A percentile compares a stretch with the other conserved stretches of the same genome.
phyloP scores from a whole-genome alignment of 2,113 vertebrate genomes.

The Corythoichthys haematopterus region DNA sequence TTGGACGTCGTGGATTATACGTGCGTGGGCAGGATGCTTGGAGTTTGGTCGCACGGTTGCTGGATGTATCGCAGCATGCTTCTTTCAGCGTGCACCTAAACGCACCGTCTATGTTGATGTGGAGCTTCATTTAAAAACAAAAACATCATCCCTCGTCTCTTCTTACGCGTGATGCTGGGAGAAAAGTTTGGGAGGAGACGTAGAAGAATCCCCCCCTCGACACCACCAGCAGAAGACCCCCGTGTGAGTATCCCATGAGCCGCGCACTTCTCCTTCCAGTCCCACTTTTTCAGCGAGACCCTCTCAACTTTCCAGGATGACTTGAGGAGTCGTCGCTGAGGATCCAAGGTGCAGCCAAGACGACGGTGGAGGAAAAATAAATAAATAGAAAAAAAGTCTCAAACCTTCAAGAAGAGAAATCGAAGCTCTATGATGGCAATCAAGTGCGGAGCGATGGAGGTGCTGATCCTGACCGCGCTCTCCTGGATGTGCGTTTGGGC shows the following conservation, averaged over 20 bases:
- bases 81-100: slow-evolving; percentile 24
- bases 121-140: background rate
- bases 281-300: background rate
- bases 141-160: slow-evolving; percentile 16
- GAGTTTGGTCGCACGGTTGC: background rate
- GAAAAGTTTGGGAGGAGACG: slow-evolving; percentile 64
- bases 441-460: slow-evolving; percentile 66
- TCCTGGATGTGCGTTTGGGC: slow-evolving; percentile 70
- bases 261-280: background rate
- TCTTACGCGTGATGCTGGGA: slow-evolving; percentile 56
- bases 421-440: slow-evolving; percentile 32
- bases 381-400: too few species aligned
- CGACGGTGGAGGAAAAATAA: background rate
- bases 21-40: background rate
- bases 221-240: background rate
- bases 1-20: slow-evolving; percentile 6
- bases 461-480: slow-evolving; percentile 66
- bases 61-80: slow-evolving; percentile 20
- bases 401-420: background rate
- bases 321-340: slow-evolving; percentile 7
- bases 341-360: background rate
- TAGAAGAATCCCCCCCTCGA: slow-evolving; percentile 27
- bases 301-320: slow-evolving; percentile 11
- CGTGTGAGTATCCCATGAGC: slow-evolving; percentile 4
- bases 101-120: background rate